Conservation (phyloP, 1,140 invertebrate genomes). For the Penaeus japonicus region DNA sequence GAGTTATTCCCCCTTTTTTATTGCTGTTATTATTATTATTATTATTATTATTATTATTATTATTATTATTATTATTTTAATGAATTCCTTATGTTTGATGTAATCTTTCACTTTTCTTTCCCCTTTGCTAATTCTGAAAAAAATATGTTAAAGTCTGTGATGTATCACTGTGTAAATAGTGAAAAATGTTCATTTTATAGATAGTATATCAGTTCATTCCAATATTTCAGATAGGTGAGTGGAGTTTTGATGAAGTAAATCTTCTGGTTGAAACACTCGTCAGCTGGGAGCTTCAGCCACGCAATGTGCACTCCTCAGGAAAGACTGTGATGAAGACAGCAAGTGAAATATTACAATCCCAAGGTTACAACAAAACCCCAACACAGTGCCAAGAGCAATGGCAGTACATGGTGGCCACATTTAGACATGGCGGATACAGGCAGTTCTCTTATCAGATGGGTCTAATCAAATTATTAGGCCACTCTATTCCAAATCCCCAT, state of each 20-base stretch:
- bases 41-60: not conserved
- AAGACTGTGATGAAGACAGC: not conserved
- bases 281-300: slow-evolving; percentile 22
- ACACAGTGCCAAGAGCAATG: slow-evolving; percentile 32
- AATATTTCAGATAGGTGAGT: slow-evolving; percentile 10
- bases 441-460: slow-evolving; percentile 20
- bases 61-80: not conserved
- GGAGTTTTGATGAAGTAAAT: slow-evolving; percentile 30
- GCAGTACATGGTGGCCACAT: slow-evolving; percentile 32
- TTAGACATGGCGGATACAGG: slow-evolving; percentile 24
- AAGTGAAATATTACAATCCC: not conserved
- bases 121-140: too few relatives aligned
- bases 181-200: not conserved
- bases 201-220: not conserved
- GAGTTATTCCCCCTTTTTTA: not conserved
- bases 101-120: too few relatives aligned
- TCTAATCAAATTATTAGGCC: slow-evolving; percentile 1
- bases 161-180: too few relatives aligned
- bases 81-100: not conserved
- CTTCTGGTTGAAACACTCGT: slow-evolving; percentile 7
- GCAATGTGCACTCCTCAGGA: not conserved
- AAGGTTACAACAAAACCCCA: slow-evolving; percentile 27
- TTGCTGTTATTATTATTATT: not conserved
- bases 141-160: too few relatives aligned
- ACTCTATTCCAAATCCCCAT: not conserved